Evolutionary conservation across 2,888 invertebrate genomes (phyloP).

Genomic region (Norana najaformis): DNA sequence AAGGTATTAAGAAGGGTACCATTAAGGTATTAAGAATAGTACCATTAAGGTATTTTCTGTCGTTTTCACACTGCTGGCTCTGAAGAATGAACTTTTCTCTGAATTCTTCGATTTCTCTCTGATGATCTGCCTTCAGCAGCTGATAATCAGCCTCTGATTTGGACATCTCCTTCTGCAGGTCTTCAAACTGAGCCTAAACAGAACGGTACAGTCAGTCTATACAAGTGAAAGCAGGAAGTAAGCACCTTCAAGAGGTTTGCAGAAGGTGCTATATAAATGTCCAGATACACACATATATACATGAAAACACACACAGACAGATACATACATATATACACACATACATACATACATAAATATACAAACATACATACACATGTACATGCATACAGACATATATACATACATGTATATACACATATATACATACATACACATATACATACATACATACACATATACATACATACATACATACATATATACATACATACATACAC

Average conservation of each 20-base stretch:
- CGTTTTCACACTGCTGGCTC: background rate
- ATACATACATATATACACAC: background rate
- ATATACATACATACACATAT: background rate
- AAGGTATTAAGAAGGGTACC: background rate
- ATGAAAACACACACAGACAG: background rate
- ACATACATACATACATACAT: background rate
- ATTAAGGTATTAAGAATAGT: background rate
- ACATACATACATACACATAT: background rate
- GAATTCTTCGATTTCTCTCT: slow-evolving; percentile 5
- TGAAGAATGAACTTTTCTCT: background rate
- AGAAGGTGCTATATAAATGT: background rate
- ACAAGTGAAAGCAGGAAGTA: background rate
- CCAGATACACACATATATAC: background rate
- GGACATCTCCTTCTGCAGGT: slow-evolving; percentile 21
- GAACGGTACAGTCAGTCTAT: background rate
- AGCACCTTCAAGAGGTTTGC: background rate
- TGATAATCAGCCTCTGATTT: background rate
- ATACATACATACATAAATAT: background rate
- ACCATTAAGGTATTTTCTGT: slow-evolving; percentile 16
- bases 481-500: background rate
- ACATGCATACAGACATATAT: background rate
- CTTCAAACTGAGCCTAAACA: slow-evolving; percentile 7
- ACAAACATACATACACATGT: background rate
- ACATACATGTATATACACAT: too few relatives aligned
- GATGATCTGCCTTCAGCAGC: background rate